phyloP scores from a whole-genome alignment of 92 coral and sea anemone genomes.

The Plumapathes pennacea region DNA sequence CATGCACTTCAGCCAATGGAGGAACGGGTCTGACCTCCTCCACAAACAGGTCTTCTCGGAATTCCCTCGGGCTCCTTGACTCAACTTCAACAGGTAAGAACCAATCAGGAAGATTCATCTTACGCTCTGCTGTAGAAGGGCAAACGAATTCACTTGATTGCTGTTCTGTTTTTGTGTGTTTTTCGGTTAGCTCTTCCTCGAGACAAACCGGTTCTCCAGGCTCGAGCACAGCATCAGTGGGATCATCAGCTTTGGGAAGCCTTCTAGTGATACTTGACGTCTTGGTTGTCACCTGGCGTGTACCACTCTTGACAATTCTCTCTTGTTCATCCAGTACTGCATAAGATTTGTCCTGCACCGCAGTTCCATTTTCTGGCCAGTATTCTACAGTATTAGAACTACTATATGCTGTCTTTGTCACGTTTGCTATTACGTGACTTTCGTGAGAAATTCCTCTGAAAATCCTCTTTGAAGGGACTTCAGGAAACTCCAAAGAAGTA shows the following conservation, averaged over 20 bases:
- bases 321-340: conserved; percentile 36
- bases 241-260: conserved; percentile 26
- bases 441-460: conserved; percentile 8
- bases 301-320: conserved; percentile 14
- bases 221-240: conserved; percentile 28
- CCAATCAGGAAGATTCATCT: conserved; percentile 32
- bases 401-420: too few relatives aligned
- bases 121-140: conserved; percentile 10
- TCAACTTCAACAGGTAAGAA: too few relatives aligned
- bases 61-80: too few relatives aligned
- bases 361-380: too few relatives aligned
- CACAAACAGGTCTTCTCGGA: too few relatives aligned
- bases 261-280: conserved; percentile 1
- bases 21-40: conserved; percentile 23
- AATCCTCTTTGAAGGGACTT: conserved; percentile 21
- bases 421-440: too few relatives aligned
- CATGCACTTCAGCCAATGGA: too few relatives aligned
- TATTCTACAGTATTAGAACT: too few relatives aligned
- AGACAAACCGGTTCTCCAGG: conserved; percentile 28
- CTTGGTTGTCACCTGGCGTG: conserved; percentile 9
- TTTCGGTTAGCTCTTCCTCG: not conserved
- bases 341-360: not conserved
- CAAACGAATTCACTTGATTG: too few relatives aligned
- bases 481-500: conserved; percentile 15
- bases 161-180: conserved; percentile 10